Conservation (phyloP, 2,888 invertebrate species). For the Allolobophora icterica region DNA sequence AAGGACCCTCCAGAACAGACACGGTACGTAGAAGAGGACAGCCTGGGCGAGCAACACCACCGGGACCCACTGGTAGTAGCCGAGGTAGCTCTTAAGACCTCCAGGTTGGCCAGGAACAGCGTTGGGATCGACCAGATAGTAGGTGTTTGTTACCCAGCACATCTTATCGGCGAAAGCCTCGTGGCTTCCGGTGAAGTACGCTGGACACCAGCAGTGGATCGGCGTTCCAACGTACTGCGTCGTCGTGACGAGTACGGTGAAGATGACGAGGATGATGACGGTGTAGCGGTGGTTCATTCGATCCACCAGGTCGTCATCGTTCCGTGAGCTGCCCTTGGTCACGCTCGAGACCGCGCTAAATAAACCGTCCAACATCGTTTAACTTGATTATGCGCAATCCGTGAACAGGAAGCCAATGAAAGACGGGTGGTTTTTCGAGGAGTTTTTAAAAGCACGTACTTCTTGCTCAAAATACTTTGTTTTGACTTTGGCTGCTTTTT, state of each 20-base stretch:
- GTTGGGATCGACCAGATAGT: slow-evolving; percentile 59
- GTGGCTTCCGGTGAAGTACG: slow-evolving; percentile 68
- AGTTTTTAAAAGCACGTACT: not conserved
- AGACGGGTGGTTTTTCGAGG: not conserved
- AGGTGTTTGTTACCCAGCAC: slow-evolving; percentile 69
- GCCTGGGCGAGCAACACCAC: slow-evolving; percentile 66
- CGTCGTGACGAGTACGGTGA: slow-evolving; percentile 89
- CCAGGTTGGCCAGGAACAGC: slow-evolving; percentile 42
- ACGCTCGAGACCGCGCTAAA: slow-evolving; percentile 50
- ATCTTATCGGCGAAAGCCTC: slow-evolving; percentile 69
- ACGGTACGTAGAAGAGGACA: slow-evolving; percentile 67
- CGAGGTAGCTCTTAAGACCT: slow-evolving; percentile 42
- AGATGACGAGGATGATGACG: slow-evolving; percentile 81
- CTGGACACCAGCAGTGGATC: slow-evolving; percentile 80
- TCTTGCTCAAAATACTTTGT: not conserved
- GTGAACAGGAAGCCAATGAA: slow-evolving; percentile 10
- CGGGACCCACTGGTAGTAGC: slow-evolving; percentile 64
- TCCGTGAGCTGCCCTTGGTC: slow-evolving; percentile 63
- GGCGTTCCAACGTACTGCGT: slow-evolving; percentile 96
- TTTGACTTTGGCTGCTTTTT: not conserved
- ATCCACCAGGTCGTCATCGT: slow-evolving; percentile 66
- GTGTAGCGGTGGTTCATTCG: slow-evolving; percentile 67
- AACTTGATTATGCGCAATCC: not conserved
- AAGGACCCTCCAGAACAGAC: slow-evolving; percentile 48
- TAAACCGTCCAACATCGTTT: slow-evolving; percentile 33